Percentiles rank a stretch among this genome's conserved stretches.
phyloP scores from a whole-genome alignment of 64 coral and sea anemone genomes.

The Astreopora myriophthalma region DNA sequence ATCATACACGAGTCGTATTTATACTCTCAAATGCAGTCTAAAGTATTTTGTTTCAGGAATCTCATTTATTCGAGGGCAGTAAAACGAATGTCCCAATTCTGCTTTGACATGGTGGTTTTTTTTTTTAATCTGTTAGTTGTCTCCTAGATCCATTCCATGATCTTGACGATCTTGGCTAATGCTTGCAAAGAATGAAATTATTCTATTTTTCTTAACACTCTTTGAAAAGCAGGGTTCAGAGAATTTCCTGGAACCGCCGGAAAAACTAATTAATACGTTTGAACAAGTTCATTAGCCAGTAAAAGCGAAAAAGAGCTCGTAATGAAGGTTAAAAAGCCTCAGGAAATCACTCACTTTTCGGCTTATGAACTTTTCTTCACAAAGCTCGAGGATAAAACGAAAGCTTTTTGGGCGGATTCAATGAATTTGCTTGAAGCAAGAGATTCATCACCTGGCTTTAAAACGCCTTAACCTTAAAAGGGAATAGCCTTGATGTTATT shows the following conservation, averaged over 20 bases:
- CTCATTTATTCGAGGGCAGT: neutral
- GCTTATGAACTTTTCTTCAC: constrained; percentile 43
- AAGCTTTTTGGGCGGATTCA: constrained; percentile 25
- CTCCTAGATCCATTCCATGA: neutral
- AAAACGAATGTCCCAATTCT: neutral
- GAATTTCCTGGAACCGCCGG: constrained; percentile 12
- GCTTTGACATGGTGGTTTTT: neutral
- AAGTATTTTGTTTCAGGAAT: constrained; percentile 13
- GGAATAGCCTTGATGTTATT: neutral
- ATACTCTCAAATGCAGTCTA: neutral
- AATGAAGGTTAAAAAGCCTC: constrained; percentile 27
- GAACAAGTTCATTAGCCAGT: constrained; percentile 24
- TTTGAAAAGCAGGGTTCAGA: neutral
- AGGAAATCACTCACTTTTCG: constrained; percentile 57
- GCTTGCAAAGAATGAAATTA: neutral
- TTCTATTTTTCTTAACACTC: constrained; percentile 23
- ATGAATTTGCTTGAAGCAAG: constrained; percentile 17
- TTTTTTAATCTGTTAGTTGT: neutral
- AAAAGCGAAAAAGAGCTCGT: constrained; percentile 13
- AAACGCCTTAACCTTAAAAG: neutral
- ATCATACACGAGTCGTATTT: neutral
- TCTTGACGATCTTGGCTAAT: neutral
- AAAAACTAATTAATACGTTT: neutral
- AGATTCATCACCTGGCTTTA: constrained; percentile 15
- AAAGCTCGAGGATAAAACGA: neutral